Conservation (phyloP, 2,797 vertebrate species). For the Erethizon dorsatum region DNA sequence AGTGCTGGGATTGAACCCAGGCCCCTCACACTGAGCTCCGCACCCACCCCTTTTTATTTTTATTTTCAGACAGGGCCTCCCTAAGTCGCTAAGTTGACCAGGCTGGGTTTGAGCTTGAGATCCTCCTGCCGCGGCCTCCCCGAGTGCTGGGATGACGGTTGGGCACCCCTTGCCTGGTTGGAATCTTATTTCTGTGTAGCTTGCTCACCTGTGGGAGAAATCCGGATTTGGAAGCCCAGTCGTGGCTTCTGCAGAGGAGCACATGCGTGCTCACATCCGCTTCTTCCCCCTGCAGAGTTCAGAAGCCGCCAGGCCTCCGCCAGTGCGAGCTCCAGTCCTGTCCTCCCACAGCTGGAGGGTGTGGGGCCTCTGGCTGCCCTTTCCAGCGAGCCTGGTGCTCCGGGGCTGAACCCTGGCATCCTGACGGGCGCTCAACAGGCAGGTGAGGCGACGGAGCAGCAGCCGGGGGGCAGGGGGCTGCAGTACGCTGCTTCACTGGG, state of each 20-base stretch:
- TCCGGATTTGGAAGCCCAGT: fast-evolving
- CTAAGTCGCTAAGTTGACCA: not conserved
- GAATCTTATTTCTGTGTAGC: fast-evolving
- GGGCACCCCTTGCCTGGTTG: not conserved
- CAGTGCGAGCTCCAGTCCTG: conserved; percentile 87
- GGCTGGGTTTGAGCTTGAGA: not conserved
- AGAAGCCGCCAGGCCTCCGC: conserved; percentile 90
- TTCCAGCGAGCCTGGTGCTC: conserved; percentile 70
- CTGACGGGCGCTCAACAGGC: conserved; percentile 86
- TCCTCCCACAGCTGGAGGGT: conserved; percentile 89
- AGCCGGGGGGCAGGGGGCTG: fast-evolving
- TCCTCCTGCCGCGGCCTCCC: not conserved
- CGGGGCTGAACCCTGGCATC: conserved; percentile 78
- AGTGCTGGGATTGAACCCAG: not conserved
- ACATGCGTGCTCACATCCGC: fast-evolving
- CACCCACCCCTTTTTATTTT: not conserved
- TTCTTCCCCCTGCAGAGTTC: conserved; percentile 88
- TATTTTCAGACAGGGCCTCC: not conserved
- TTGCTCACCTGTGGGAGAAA: fast-evolving
- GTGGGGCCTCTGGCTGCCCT: conserved; percentile 81
- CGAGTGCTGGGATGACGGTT: not conserved
- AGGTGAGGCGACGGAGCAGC: conserved; percentile 86
- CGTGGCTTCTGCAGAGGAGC: not conserved
- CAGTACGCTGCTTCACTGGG: fast-evolving
- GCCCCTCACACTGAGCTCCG: not conserved